A percentile compares a stretch with the other conserved stretches of the same genome.
Conservation (phyloP, 2,797 vertebrate genomes). For the Cynopterus sphinx region DNA sequence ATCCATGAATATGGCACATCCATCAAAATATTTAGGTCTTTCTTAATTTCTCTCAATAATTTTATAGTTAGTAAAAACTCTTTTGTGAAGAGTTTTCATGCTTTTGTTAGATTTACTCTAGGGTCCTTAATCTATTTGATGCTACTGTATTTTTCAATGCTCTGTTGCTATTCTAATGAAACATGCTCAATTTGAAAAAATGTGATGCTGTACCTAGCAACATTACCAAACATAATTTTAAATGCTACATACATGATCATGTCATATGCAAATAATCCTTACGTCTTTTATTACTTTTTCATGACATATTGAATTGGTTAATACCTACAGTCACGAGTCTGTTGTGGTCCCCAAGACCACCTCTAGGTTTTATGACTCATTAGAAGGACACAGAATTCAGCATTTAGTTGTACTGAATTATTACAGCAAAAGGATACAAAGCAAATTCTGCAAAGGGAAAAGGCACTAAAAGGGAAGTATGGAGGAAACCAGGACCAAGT, state of each 20-base stretch:
- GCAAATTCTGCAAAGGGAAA: not conserved
- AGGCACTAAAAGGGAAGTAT: not conserved
- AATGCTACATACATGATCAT: not conserved
- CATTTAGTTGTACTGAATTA: not conserved
- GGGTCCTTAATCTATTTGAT: not conserved
- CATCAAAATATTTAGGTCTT: not conserved
- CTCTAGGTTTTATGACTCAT: not conserved
- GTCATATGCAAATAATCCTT: not conserved
- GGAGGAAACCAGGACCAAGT: not conserved
- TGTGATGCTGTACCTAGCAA: not conserved
- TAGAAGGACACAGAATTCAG: not conserved
- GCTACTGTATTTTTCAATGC: not conserved
- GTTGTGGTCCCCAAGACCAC: not conserved
- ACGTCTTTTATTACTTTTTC: not conserved
- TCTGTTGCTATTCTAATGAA: not conserved
- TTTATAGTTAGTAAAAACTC: not conserved
- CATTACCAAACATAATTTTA: not conserved
- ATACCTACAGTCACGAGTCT: not conserved
- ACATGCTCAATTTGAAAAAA: not conserved
- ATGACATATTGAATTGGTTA: not conserved
- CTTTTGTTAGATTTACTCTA: not conserved
- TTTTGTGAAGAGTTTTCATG: not conserved
- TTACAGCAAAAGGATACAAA: not conserved
- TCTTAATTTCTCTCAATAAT: not conserved
- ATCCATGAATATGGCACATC: not conserved